These are phyloP conservation scores for Cosmia pyralina DNA, from an alignment of 2,888 invertebrate genomes.

Conservation along the genomic window DNA sequence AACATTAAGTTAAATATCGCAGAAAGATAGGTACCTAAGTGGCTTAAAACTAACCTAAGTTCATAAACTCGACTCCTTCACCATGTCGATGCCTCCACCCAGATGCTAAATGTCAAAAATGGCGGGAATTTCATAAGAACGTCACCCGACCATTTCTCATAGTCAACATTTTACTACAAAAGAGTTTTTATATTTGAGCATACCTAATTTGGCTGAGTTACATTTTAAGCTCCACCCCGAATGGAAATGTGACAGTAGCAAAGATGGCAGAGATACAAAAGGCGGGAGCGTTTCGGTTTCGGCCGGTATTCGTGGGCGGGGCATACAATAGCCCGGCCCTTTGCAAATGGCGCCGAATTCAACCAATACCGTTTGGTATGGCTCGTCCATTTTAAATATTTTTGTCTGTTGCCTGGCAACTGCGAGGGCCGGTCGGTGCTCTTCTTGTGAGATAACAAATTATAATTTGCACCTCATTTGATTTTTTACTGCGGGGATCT, in stretches of 20 bases:
- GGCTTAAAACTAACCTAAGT: neutral
- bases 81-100: slow-evolving; percentile 12
- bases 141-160: slow-evolving; percentile 52
- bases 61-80: slow-evolving; percentile 27
- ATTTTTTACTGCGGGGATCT: neutral
- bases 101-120: slow-evolving; percentile 40
- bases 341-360: slow-evolving; percentile 88
- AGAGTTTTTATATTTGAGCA: slow-evolving; percentile 21
- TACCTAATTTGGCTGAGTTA: slow-evolving; percentile 69
- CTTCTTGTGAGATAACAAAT: slow-evolving; percentile 18
- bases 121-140: slow-evolving; percentile 26
- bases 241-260: slow-evolving; percentile 75
- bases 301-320: slow-evolving; percentile 80
- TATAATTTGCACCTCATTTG: slow-evolving; percentile 18
- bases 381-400: slow-evolving; percentile 73
- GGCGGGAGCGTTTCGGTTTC: slow-evolving; percentile 78
- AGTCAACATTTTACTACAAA: slow-evolving; percentile 13
- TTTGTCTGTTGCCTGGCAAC: slow-evolving; percentile 70
- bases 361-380: slow-evolving; percentile 80
- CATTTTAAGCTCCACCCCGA: slow-evolving; percentile 75
- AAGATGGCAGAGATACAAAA: slow-evolving; percentile 82
- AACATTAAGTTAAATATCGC: neutral
- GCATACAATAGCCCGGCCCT: slow-evolving; percentile 79
- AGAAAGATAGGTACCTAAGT: too few species aligned
- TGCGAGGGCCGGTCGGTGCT: slow-evolving; percentile 9